Percentiles rank a stretch among this genome's conserved stretches.
These are phyloP conservation scores for Crenichthys baileyi DNA, from an alignment of 2,797 vertebrate genomes.

Conservation along the genomic window DNA sequence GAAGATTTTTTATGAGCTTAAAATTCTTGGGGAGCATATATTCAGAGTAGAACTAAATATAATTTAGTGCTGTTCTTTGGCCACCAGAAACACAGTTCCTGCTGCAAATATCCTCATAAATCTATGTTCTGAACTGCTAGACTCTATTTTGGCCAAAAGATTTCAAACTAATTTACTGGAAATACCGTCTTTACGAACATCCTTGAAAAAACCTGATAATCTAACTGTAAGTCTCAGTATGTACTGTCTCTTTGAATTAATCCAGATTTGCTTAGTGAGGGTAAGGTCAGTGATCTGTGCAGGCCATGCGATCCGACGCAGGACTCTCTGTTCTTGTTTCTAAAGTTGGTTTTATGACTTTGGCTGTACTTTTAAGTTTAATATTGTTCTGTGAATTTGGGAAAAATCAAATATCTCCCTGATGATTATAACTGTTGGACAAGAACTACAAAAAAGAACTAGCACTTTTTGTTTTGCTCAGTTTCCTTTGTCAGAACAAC, in stretches of 20 bases:
- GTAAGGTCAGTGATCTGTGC: slow-evolving; percentile 17
- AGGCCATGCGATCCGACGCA: slow-evolving; percentile 6
- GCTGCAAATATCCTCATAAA: background rate
- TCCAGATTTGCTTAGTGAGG: slow-evolving; percentile 4
- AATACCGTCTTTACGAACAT: slow-evolving; percentile 3
- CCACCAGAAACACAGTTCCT: background rate
- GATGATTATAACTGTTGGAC: background rate
- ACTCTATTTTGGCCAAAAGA: background rate
- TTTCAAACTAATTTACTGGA: background rate
- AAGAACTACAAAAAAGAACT: background rate
- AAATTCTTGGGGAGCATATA: background rate
- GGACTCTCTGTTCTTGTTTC: slow-evolving; percentile 8
- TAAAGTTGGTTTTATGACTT: slow-evolving; percentile 4
- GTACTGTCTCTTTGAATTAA: slow-evolving; percentile 3
- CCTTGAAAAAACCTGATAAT: background rate
- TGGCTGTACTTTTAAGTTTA: slow-evolving; percentile 8
- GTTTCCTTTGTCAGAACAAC: background rate
- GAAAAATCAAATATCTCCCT: slow-evolving; percentile 7
- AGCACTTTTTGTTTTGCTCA: background rate
- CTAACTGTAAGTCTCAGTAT: background rate
- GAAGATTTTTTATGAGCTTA: background rate
- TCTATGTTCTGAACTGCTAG: background rate
- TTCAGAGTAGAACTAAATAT: background rate
- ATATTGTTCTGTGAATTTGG: slow-evolving; percentile 5
- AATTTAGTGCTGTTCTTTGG: background rate